Conservation (phyloP, 1,140 invertebrate genomes). For the Brachionus angularis region DNA sequence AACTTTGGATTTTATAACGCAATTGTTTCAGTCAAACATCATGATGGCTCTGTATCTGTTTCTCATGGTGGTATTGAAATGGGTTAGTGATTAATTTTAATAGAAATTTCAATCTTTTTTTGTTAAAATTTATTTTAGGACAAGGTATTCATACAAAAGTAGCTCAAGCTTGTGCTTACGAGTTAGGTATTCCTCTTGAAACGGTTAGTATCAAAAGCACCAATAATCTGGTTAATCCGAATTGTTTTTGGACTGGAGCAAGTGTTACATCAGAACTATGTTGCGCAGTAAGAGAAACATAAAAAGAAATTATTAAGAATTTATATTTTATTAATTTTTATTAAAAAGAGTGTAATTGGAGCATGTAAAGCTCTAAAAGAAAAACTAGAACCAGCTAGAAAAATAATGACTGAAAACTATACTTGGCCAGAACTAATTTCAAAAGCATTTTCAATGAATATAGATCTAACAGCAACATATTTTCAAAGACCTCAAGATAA, state of each 20-base stretch:
- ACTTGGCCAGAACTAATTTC: neutral
- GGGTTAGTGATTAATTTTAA: conserved; percentile 59
- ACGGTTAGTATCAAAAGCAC: conserved; percentile 67
- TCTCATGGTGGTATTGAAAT: conserved; percentile 75
- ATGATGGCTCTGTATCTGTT: conserved; percentile 71
- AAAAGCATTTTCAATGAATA: neutral
- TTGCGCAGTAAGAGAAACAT: neutral
- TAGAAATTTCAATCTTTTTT: too few species aligned
- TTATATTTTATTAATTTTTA: conserved; percentile 48
- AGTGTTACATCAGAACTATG: conserved; percentile 67
- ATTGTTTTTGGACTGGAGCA: conserved; percentile 65
- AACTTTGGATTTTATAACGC: conserved; percentile 61
- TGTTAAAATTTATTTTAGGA: neutral
- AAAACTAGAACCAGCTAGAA: conserved; percentile 5
- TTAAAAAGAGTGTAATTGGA: neutral
- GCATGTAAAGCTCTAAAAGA: conserved; percentile 37
- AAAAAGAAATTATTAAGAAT: neutral
- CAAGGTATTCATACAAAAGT: conserved; percentile 74
- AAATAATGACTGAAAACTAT: neutral
- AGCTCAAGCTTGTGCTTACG: conserved; percentile 72
- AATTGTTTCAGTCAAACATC: conserved; percentile 68
- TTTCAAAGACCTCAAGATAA: neutral
- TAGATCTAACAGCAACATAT: neutral
- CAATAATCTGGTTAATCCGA: conserved; percentile 61
- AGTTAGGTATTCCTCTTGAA: conserved; percentile 68